Percentiles rank a stretch among this genome's conserved stretches.
phyloP scores from a whole-genome alignment of 2,888 invertebrate species.

The Thyatira batis region DNA sequence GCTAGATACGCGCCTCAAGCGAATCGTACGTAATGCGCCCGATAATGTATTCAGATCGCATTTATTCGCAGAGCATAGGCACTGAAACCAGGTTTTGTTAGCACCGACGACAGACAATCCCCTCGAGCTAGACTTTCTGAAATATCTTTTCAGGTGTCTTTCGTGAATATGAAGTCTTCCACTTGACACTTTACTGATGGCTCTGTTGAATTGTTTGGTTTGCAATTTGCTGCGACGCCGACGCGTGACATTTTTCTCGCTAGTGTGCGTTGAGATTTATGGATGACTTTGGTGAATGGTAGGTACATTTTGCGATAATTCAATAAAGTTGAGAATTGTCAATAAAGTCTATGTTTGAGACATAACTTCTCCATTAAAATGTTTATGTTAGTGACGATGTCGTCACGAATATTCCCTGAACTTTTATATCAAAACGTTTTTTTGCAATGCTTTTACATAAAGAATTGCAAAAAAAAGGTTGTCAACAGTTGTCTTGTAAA shows the following conservation, averaged over 20 bases:
- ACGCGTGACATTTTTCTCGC: not conserved
- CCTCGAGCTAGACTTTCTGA: constrained; percentile 56
- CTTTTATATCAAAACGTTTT: too few relatives aligned
- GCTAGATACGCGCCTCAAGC: constrained; percentile 69
- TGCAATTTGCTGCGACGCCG: not conserved
- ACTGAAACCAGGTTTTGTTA: constrained; percentile 73
- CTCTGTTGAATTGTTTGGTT: not conserved
- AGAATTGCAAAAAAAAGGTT: not conserved
- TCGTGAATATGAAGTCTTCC: constrained; percentile 23
- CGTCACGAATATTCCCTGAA: too few relatives aligned
- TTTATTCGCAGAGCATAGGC: constrained; percentile 71
- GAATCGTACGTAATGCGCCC: constrained; percentile 73
- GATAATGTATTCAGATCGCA: constrained; percentile 79
- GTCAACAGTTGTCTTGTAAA: not conserved
- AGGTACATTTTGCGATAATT: too few relatives aligned
- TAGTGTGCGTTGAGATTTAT: not conserved
- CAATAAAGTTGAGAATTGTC: not conserved
- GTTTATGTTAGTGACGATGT: not conserved
- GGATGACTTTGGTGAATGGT: too few relatives aligned
- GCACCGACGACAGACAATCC: constrained; percentile 58
- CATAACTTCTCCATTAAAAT: not conserved
- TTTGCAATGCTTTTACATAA: not conserved
- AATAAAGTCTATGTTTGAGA: not conserved
- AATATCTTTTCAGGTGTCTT: constrained; percentile 36
- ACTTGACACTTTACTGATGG: not conserved